A percentile compares a stretch with the other conserved stretches of the same genome.
phyloP scores from a whole-genome alignment of 2,797 vertebrate genomes.

The Cygnus olor region DNA sequence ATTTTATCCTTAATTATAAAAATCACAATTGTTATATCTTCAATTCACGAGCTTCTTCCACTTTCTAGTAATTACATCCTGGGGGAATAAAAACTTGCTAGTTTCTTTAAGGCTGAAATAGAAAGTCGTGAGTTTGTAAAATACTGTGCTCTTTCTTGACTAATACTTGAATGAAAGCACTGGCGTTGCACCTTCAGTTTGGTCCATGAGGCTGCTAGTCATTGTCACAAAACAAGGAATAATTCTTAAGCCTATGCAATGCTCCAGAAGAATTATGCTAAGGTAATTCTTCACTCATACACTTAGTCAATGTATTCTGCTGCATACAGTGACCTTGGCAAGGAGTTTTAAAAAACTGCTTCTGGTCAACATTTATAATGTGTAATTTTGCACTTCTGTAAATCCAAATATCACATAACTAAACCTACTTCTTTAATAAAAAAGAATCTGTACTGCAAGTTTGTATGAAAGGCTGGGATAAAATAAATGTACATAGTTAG shows the following conservation, averaged over 20 bases:
- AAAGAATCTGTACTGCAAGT: not conserved
- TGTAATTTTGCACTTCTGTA: not conserved
- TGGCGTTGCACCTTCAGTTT: not conserved
- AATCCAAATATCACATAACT: not conserved
- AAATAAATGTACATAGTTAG: rapidly evolving
- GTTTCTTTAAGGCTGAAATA: conserved; percentile 25
- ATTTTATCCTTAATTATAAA: conserved; percentile 52
- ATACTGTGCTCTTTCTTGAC: conserved; percentile 12
- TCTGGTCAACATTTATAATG: not conserved
- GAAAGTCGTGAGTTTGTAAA: conserved; percentile 18
- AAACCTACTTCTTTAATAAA: not conserved
- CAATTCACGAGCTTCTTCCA: conserved; percentile 27
- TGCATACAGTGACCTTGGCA: not conserved
- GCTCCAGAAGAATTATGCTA: not conserved
- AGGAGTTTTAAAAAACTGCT: not conserved
- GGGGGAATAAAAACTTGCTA: not conserved
- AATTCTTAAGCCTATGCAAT: not conserved
- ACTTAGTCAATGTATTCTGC: not conserved
- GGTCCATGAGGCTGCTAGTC: not conserved
- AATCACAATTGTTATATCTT: conserved; percentile 52
- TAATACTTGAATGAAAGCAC: not conserved
- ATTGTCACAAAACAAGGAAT: not conserved
- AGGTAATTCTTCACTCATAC: not conserved
- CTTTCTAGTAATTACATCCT: conserved; percentile 41
- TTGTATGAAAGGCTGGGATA: not conserved